Base-by-base conservation (phyloP, 2,888 invertebrate genomes). In the Ectemnius cavifrons region DNA sequence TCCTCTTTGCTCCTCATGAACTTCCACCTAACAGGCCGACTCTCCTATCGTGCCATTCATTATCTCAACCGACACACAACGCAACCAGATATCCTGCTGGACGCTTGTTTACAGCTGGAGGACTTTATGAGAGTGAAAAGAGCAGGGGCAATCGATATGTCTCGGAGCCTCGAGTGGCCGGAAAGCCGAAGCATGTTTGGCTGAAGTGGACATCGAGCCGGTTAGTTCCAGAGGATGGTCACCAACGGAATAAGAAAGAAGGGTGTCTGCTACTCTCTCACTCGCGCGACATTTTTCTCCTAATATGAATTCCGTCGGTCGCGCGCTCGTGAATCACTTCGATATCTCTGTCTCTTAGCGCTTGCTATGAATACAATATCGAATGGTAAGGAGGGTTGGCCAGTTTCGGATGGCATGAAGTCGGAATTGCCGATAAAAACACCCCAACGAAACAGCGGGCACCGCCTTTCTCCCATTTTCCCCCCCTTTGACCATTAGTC, bases 361-460 rank as follows among this genome's bases (percentile, higher is more conserved):
- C 83, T 70, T 79, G 82, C 85, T 85, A 86, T 87, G 87, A 88
- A 88, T 87, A 85, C 82, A 81, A 85, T 86, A 85, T 86, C 83
- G 83, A 86, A 81, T 82, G 78, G 80, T 67, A 77, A 80, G 74
- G 68, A 67, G 69, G 65, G 57, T 37, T 46, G 66, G 46, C 47
- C 27, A 58, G 20, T 16, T 37, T 67, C 77, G 81, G 77, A 79
- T 65, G 80, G 82, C 72, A 81, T 66, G 37, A 83, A 83, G 75
- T 83, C 80, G 70, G 81, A 74, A 78, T 80, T 71, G 81, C 68
- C 78, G 82, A 85, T 86, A 86, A 85, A 85, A 85, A 85, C 81
- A 77, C 52, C 63, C 70, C 61, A 60, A 57, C 69, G 77, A 78
- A 77, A 75, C 77, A 77, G 73, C 68, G 68, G 61, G 61, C 66